These are phyloP conservation scores for Ryuthela nishihirai DNA, from an alignment of 2,888 invertebrate genomes.

Conservation along the genomic window DNA sequence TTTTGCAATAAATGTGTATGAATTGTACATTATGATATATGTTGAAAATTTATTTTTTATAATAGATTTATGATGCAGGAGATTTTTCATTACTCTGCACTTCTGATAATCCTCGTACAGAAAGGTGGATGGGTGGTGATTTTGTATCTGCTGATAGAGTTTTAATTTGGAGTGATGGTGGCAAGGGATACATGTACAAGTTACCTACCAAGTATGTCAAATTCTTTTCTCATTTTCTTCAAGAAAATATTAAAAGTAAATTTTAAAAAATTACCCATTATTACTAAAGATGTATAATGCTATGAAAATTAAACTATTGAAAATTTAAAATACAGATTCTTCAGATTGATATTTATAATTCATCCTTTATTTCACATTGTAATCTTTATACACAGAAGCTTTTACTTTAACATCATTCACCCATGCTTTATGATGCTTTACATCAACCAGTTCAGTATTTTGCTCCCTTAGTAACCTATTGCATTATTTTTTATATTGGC, in stretches of 20 bases:
- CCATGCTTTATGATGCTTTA: no score
- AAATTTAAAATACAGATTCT: not conserved
- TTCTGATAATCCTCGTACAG: conserved; percentile 80
- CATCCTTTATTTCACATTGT: not conserved
- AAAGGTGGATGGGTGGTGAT: conserved; percentile 93
- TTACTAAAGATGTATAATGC: no score
- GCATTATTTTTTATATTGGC: no score
- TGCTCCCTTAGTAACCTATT: no score
- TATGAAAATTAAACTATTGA: not conserved
- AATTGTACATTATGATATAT: no score
- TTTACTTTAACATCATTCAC: not conserved
- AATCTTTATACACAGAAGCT: not conserved
- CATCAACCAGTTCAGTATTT: no score
- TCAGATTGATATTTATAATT: not conserved
- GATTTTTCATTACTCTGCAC: conserved; percentile 95
- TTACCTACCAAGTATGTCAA: conserved; percentile 86
- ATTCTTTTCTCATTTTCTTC: conserved; percentile 2
- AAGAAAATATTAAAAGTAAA: conserved; percentile 4
- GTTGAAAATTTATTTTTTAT: conserved; percentile 41
- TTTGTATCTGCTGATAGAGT: conserved; percentile 88
- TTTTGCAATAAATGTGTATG: no score
- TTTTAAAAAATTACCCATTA: no score
- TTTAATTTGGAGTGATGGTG: conserved; percentile 92
- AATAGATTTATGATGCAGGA: conserved; percentile 71
- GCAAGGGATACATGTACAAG: conserved; percentile 91